Base-by-base conservation (phyloP, 2,888 invertebrate species). In the Chydorus sphaericus region DNA sequence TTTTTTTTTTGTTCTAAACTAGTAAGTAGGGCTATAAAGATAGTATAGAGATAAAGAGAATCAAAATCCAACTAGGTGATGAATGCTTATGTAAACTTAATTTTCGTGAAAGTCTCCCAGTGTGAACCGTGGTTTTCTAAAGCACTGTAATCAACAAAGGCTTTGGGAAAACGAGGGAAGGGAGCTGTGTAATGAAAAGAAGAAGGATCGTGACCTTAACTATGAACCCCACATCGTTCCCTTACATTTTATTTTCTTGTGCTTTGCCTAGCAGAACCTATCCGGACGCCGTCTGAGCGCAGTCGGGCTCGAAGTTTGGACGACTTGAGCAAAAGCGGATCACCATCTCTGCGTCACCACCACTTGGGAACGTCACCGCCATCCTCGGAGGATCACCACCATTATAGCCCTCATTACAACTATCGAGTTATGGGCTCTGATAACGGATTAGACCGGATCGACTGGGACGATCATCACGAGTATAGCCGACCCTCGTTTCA, bases 231-330 rank as follows among this genome's bases (percentile, higher is more conserved):
- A 28, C 23, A 44, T 28, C 7, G 44, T 44, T 50, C 30, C 18
- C 23, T 50, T 50, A 11, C 10, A 33, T 33, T 33, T 33, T 10
- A 33, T 33, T 33, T 33, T 33, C n/a, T 33, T 33, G 10, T 11
- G 10, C 10, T 33, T 33, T 14, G 10, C n/a, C 36, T 33, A 33
- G n/a, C 36, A 33, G n/a, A n/a, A 36, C 56, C 56, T 28, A 28
- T 31, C 14, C 48, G 57, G 33, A 57, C 57, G n/a, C 62, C 62
- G 37, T 63, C 63, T 4, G 62, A 62, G 38, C 57, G 62, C 11
- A 61, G 61, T 20, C 60, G 59, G 44, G 62, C 60, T 75, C 79
- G 81, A 26, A 82, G 82, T 65, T 69, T 83, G 49, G 81, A 82
- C 63, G 80, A 82, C 62, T 75, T 78, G 65, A 72, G 77, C 59